Base-by-base conservation (phyloP, 2,113 vertebrate genomes). In the Leptobrachium ailaonicum region DNA sequence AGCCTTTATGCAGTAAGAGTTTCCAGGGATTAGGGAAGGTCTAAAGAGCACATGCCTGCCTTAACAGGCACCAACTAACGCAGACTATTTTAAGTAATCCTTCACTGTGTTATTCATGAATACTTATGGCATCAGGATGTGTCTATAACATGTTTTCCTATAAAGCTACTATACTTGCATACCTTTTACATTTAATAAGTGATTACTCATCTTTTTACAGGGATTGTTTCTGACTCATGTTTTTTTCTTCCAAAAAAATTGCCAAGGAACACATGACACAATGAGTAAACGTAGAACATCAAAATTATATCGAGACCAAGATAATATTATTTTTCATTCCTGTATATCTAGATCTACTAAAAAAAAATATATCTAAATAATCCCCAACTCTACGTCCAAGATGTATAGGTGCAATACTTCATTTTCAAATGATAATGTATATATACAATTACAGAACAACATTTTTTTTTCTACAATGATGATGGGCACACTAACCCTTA, bases 51-150 rank as follows among this genome's bases (percentile, higher is more conserved):
- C 75, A 69, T 69, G 75, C 47, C 47, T 50, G 47, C 66, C 75
- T 68, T 69, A 77, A 77, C 75, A 77, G 41, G 75, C 75, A 69
- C 47, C 44, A 11, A 13, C 42, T 45, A 75, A 66, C 56, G 12
- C 66, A 54, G 66, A 63, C 64, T 76, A 68, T 76, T 76, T 56
- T 76, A 68, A 67, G 75, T 77, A 77, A 77, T 77, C 66, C 75
- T 41, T 1, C 4, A 32, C 73, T 32, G 41, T 69, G 66, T 68
- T 77, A 40, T 58, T 44, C n/a, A 56, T 77, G 75, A 77, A 77
- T 77, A 77, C 66, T 64, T 77, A 40, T 77, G 75, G 75, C 75
- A 69, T 77, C 66, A 69, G 53, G 40, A 69, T 68, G 50, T 77
- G 50, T 77, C 75, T 77, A 69, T 43, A 76, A 64, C 66, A 68